These are phyloP conservation scores for Cheilosia soror DNA, from an alignment of 2,888 invertebrate genomes.

Conservation along the genomic window DNA sequence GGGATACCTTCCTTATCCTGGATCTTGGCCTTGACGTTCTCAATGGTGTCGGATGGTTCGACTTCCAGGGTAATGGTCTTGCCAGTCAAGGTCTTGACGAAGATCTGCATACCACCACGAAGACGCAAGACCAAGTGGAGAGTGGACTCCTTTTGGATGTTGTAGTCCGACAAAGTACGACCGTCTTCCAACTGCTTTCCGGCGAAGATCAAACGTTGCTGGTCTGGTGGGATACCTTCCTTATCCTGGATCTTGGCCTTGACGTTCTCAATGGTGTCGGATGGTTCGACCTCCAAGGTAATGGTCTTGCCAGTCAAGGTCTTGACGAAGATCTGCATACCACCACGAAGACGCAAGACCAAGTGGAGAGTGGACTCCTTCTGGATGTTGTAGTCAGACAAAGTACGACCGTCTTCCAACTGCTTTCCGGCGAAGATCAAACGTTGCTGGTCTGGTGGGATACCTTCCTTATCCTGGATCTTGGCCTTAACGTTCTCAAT, in stretches of 20 bases:
- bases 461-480: slow-evolving; percentile 80
- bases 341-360: slow-evolving; percentile 78
- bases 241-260: slow-evolving; percentile 77
- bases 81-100: slow-evolving; percentile 79
- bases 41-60: slow-evolving; percentile 79
- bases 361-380: slow-evolving; percentile 79
- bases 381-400: slow-evolving; percentile 80
- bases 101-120: slow-evolving; percentile 78
- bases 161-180: slow-evolving; percentile 85
- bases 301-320: slow-evolving; percentile 76
- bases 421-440: slow-evolving; percentile 80
- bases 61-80: slow-evolving; percentile 81
- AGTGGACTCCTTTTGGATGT: slow-evolving; percentile 91
- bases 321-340: slow-evolving; percentile 77
- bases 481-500: slow-evolving; percentile 80
- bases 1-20: slow-evolving; percentile 81
- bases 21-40: slow-evolving; percentile 80
- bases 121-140: slow-evolving; percentile 78
- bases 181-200: slow-evolving; percentile 76
- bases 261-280: slow-evolving; percentile 77
- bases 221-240: slow-evolving; percentile 77
- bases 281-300: slow-evolving; percentile 77
- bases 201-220: slow-evolving; percentile 77
- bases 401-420: slow-evolving; percentile 79
- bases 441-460: slow-evolving; percentile 80